Conservation (phyloP, 2,113 vertebrate species). For the Grantiella picta region DNA sequence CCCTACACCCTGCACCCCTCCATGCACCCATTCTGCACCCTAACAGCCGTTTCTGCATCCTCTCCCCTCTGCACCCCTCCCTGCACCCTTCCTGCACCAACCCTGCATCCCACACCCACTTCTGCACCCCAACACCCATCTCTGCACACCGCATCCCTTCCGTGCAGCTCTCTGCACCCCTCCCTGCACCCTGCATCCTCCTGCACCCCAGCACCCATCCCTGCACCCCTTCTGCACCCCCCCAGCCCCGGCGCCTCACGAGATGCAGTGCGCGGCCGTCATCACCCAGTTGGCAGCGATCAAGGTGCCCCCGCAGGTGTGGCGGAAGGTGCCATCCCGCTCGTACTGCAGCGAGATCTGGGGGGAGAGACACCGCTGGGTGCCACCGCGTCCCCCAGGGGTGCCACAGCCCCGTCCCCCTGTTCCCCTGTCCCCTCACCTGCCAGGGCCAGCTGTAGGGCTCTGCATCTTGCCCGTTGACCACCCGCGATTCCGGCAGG, state of each 20-base stretch:
- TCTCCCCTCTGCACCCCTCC: background rate
- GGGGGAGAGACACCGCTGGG: background rate
- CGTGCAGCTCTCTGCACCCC: too few species aligned
- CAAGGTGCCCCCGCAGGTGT: constrained; percentile 6
- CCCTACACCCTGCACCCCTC: background rate
- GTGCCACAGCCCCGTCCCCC: background rate
- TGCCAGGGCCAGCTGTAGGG: constrained; percentile 39
- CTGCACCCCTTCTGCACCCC: background rate
- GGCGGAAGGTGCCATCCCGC: background rate
- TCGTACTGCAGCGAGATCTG: constrained; percentile 40
- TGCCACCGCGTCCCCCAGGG: background rate
- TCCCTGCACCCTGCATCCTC: background rate
- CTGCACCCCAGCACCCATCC: background rate
- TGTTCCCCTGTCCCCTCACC: background rate
- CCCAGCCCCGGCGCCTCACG: background rate
- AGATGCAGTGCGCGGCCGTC: constrained; percentile 33
- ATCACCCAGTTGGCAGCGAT: constrained; percentile 5
- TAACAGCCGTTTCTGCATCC: background rate
- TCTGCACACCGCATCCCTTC: too few species aligned
- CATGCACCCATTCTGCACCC: background rate
- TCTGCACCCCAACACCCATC: background rate
- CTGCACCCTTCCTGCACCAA: too few species aligned
- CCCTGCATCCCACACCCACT: too few species aligned
- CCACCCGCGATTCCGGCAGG: background rate
- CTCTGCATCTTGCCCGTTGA: background rate